A percentile compares a stretch with the other conserved stretches of the same genome.
Conservation (phyloP, 1,140 invertebrate genomes). For the Pachypsylla venusta region DNA sequence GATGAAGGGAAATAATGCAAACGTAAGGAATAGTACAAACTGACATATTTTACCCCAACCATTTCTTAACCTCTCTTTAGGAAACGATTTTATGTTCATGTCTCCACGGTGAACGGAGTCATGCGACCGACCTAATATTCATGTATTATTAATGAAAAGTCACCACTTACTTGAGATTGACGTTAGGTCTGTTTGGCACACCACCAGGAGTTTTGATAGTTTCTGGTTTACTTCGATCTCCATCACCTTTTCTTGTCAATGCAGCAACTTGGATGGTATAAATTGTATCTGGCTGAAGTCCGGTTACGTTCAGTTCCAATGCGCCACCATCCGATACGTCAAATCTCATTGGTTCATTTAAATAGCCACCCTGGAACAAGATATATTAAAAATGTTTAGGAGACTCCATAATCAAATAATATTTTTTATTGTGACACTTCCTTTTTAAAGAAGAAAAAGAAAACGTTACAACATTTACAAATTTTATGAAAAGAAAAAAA, state of each 20-base stretch:
- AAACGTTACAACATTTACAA: too few species aligned
- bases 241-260: constrained; percentile 86
- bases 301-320: constrained; percentile 66
- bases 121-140: too few species aligned
- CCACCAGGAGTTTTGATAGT: constrained; percentile 81
- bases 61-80: too few species aligned
- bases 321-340: constrained; percentile 64
- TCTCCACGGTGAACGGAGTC: too few species aligned
- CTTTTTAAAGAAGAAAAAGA: too few species aligned
- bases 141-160: too few species aligned
- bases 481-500: not conserved
- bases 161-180: constrained; percentile 59
- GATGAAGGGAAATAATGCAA: too few species aligned
- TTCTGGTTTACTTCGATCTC: constrained; percentile 65
- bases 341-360: constrained; percentile 68
- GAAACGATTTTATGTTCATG: too few species aligned
- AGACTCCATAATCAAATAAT: too few species aligned
- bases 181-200: constrained; percentile 71
- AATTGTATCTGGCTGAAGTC: constrained; percentile 79
- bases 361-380: constrained; percentile 47
- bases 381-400: constrained; percentile 11
- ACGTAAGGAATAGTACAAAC: too few species aligned
- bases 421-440: not conserved
- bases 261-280: constrained; percentile 90
- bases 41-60: too few species aligned